Percentiles rank a stretch among this genome's conserved stretches.
Conservation (phyloP, 2,797 vertebrate genomes). For the Gallinago stenura region DNA sequence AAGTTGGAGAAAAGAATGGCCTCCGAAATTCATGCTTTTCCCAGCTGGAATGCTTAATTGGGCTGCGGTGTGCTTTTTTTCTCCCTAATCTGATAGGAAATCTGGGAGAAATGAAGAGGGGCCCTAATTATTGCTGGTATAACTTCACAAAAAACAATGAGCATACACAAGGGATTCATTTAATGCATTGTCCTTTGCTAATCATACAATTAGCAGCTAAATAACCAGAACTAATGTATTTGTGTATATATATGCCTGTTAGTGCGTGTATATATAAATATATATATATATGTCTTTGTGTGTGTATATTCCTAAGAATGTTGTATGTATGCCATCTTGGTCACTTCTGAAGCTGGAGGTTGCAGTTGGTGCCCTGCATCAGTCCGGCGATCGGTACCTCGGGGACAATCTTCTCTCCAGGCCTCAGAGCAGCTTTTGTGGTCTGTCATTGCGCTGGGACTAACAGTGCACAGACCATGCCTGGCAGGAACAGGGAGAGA, state of each 20-base stretch:
- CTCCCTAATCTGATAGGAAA: constrained; percentile 11
- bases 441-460: not conserved
- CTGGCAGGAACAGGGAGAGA: not conserved
- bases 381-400: not conserved
- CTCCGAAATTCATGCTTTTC: not conserved
- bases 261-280: too few relatives aligned
- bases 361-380: not conserved
- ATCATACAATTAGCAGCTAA: not conserved
- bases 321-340: not conserved
- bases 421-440: not conserved
- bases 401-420: not conserved
- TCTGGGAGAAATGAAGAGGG: not conserved
- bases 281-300: too few relatives aligned
- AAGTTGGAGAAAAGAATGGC: not conserved
- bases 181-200: not conserved
- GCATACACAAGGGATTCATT: not conserved
- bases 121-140: not conserved
- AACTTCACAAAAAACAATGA: not conserved
- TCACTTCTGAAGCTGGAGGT: not conserved
- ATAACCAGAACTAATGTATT: not conserved
- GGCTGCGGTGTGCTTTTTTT: not conserved
- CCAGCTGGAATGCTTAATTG: not conserved
- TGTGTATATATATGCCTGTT: not conserved
- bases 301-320: not conserved
- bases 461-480: not conserved